These are phyloP conservation scores for Saiga tatarica DNA, from an alignment of 2,113 vertebrate species.

Conservation along the genomic window DNA sequence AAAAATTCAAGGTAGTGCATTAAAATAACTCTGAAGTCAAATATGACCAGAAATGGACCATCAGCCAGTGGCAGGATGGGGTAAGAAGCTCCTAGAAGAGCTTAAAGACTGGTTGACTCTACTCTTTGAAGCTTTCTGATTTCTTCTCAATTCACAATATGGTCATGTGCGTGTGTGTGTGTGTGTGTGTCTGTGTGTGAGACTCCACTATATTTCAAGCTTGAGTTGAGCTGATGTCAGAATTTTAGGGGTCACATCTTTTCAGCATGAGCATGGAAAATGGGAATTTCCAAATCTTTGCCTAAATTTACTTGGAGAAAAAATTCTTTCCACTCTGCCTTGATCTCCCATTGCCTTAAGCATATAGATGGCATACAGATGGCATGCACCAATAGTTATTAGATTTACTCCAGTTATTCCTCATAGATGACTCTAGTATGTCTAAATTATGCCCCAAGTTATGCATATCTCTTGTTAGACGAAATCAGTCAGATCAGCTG, in stretches of 20 bases:
- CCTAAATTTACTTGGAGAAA: neutral
- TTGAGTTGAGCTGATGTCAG: neutral
- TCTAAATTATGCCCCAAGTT: slow-evolving; percentile 17
- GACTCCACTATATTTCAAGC: neutral
- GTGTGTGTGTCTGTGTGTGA: too few relatives aligned
- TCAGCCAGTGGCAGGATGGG: neutral
- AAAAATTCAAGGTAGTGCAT: neutral
- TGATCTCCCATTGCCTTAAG: neutral
- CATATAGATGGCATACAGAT: neutral
- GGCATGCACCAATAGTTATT: neutral
- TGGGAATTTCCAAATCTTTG: neutral
- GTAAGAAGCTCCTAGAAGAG: neutral
- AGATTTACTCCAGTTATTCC: neutral
- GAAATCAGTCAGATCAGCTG: neutral
- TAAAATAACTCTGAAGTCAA: neutral
- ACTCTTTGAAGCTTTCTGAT: neutral
- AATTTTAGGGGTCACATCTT: neutral
- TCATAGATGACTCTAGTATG: neutral
- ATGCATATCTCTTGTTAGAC: neutral
- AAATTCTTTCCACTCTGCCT: neutral
- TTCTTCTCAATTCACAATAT: neutral
- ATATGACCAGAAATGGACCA: neutral
- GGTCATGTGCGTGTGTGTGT: neutral
- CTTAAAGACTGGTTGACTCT: neutral
- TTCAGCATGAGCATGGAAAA: neutral